phyloP scores from a whole-genome alignment of 2,113 vertebrate species.

The Albula goreensis region DNA sequence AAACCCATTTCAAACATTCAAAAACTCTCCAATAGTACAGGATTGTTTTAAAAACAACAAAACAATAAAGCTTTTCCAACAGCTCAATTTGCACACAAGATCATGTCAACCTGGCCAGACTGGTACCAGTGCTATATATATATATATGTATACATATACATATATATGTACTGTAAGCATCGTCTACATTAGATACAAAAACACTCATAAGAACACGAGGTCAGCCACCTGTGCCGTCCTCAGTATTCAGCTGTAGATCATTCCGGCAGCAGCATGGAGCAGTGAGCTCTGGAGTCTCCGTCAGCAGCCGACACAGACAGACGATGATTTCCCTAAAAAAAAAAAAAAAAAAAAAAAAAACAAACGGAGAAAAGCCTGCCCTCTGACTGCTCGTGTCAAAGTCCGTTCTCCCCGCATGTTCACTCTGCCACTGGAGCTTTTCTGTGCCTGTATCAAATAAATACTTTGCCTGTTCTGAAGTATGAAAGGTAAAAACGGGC shows the following conservation, averaged over 20 bases:
- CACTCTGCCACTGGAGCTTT: neutral
- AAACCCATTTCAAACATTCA: neutral
- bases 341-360: neutral
- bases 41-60: neutral
- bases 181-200: constrained; percentile 59
- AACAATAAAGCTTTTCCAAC: neutral
- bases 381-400: too few relatives aligned
- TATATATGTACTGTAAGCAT: constrained; percentile 47
- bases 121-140: constrained; percentile 10
- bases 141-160: neutral
- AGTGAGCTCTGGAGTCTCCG: constrained; percentile 2
- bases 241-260: constrained; percentile 55
- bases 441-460: neutral
- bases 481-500: neutral
- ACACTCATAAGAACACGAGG: constrained; percentile 52
- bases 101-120: neutral
- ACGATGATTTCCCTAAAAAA: neutral
- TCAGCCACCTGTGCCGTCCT: constrained; percentile 66
- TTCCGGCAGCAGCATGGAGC: constrained; percentile 46
- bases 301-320: constrained; percentile 26
- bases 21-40: neutral
- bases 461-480: neutral
- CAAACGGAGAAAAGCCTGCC: too few relatives aligned
- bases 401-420: neutral
- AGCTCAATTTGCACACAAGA: neutral